Base-by-base conservation (phyloP, 2,888 invertebrate genomes). In the Athalia circularis region DNA sequence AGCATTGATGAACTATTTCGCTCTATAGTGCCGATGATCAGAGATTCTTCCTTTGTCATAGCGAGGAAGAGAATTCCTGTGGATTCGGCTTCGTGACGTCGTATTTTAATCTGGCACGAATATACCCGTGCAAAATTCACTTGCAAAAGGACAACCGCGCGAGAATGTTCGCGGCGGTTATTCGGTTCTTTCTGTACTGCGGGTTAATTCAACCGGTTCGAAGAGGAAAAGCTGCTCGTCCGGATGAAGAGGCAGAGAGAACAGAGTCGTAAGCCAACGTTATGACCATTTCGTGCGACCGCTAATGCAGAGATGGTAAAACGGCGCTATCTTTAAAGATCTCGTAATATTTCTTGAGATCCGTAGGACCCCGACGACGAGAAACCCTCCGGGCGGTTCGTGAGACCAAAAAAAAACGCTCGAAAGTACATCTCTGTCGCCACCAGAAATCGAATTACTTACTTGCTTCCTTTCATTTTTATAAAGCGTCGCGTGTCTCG, bases 161-260 rank as follows among this genome's bases (percentile, higher is more conserved):
- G 52, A 50, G 52, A 68, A 43, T 68, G 54, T 6, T 29, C 29
- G 29, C 29, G 29, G 29, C 29, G 2, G 29, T 29, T 29, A 29
- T 29, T 29, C 29, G 29, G 29, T 13, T 45, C 65, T 72, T 8
- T 59, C 13, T 72, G n/a, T 45, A 59, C 47, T 59, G 57, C 59
- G n/a, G 57, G 59, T 29, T 59, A 13, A 72, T 59, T 72, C 59
- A 15, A 72, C 72, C 72, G 72, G 72, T 72, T 59, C 59, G 8
- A n/a, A 72, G 29, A 29, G 13, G 72, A 72, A 72, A 72, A 72
- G 72, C 47, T 72, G 57, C 45, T 72, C n/a, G 59, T 68, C 72
- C 57, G 47, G 57, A 15, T 72, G 72, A 45, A 57, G 15, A 48
- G 64, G 45, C 8, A 13, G 5, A 72, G 59, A 72, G 72, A 57